A percentile compares a stretch with the other conserved stretches of the same genome.
phyloP scores from a whole-genome alignment of 1,140 invertebrate species.

The Leguminivora glycinivorella region DNA sequence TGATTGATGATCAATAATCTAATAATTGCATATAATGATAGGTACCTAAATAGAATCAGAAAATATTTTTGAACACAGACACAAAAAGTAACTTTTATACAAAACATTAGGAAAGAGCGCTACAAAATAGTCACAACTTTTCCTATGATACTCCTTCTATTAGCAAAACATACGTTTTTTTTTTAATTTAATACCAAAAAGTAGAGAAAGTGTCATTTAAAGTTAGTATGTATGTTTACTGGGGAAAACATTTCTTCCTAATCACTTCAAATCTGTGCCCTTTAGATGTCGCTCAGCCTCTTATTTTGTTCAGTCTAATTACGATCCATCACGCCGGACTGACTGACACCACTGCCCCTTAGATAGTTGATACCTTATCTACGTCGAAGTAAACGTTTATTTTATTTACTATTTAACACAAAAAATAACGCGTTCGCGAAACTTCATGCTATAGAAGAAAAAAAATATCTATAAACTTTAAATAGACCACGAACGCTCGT shows the following conservation, averaged over 20 bases:
- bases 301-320: conserved; percentile 54
- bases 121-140: too few relatives aligned
- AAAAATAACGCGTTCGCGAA: not conserved
- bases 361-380: conserved; percentile 57
- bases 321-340: conserved; percentile 56
- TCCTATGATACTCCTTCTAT: not conserved
- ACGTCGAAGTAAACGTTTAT: conserved; percentile 18
- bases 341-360: conserved; percentile 46
- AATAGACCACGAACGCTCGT: too few relatives aligned
- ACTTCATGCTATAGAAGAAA: not conserved
- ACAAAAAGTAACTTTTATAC: too few relatives aligned
- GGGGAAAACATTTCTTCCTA: not conserved
- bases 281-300: conserved; percentile 30
- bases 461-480: too few relatives aligned
- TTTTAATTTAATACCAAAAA: not conserved
- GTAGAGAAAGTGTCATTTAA: too few relatives aligned
- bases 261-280: not conserved
- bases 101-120: too few relatives aligned
- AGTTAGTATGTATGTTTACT: not conserved
- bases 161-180: not conserved
- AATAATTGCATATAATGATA: too few relatives aligned
- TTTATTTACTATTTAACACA: not conserved
- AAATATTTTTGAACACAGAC: too few relatives aligned
- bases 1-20: too few relatives aligned
- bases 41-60: too few relatives aligned